Conservation (phyloP, 35 echinoderm and acorn worm species). For the Lytechinus pictus region DNA sequence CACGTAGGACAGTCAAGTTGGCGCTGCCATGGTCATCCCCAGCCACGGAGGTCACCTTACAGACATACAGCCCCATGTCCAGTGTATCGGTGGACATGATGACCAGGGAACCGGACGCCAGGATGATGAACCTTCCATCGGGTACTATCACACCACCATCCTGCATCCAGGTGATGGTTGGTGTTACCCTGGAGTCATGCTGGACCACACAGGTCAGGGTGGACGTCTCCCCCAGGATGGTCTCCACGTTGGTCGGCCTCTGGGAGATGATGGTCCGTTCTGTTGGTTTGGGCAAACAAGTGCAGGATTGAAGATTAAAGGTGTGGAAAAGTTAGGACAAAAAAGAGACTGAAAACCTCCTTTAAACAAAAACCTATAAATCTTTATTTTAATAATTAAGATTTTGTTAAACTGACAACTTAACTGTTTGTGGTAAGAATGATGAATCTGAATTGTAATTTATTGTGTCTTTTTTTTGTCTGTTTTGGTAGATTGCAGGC, state of each 20-base stretch:
- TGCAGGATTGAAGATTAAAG: not conserved
- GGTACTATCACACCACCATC: slow-evolving; percentile 53
- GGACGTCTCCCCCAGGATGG: slow-evolving; percentile 52
- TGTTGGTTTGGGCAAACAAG: slow-evolving; percentile 20
- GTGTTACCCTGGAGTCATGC: slow-evolving; percentile 57
- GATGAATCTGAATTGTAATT: no score
- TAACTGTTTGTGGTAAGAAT: no score
- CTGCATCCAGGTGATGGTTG: slow-evolving; percentile 70
- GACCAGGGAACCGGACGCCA: slow-evolving; percentile 64
- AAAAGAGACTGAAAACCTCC: no score
- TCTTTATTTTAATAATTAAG: no score
- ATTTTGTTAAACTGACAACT: no score
- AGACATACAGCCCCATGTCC: slow-evolving; percentile 77
- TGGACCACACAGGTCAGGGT: slow-evolving; percentile 69
- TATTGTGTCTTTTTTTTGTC: no score
- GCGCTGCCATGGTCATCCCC: slow-evolving; percentile 74
- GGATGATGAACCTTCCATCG: slow-evolving; percentile 31
- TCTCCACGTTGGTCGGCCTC: slow-evolving; percentile 55
- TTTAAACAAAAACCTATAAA: no score
- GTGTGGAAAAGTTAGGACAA: no score
- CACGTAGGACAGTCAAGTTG: slow-evolving; percentile 68
- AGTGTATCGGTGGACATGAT: slow-evolving; percentile 46
- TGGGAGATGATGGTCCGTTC: slow-evolving; percentile 69
- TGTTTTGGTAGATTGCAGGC: no score
- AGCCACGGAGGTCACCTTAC: slow-evolving; percentile 81